phyloP scores from a whole-genome alignment of 2,113 vertebrate genomes.

The Spermophilus dauricus region DNA sequence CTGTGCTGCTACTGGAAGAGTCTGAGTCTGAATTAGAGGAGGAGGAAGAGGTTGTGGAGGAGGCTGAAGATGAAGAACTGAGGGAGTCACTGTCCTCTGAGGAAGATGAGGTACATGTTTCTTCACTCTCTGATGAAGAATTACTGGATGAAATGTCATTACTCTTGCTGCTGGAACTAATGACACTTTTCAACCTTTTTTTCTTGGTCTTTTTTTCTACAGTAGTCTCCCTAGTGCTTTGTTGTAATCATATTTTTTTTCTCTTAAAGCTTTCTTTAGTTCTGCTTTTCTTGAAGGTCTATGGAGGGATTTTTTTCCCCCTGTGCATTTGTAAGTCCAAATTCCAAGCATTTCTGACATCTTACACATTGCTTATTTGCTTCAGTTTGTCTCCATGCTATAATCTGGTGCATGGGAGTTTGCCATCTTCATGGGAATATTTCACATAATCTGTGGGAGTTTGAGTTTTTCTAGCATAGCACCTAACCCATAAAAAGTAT shows the following conservation, averaged over 20 bases:
- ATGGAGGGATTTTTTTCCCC: conserved; percentile 97
- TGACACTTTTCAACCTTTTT: conserved; percentile 94
- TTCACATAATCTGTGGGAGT: too few relatives aligned
- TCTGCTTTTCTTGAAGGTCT: conserved; percentile 96
- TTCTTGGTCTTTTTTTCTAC: conserved; percentile 94
- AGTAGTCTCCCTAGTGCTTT: conserved; percentile 90
- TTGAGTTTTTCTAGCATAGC: too few relatives aligned
- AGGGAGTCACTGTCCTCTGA: too few relatives aligned
- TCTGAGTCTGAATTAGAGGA: too few relatives aligned
- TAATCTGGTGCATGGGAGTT: too few relatives aligned
- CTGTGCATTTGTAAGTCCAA: conserved; percentile 98
- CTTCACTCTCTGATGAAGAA: conserved; percentile 95
- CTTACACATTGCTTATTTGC: conserved; percentile 98
- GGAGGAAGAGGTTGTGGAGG: too few relatives aligned
- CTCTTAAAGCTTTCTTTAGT: conserved; percentile 96
- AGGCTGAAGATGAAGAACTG: too few relatives aligned
- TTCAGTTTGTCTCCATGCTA: conserved; percentile 81
- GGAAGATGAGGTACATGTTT: conserved; percentile 88
- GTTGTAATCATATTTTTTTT: conserved; percentile 92
- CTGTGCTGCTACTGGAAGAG: too few relatives aligned
- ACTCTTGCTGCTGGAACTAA: conserved; percentile 92
- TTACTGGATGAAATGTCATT: conserved; percentile 93
- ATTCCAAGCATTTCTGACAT: conserved; percentile 98
- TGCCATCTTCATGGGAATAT: too few relatives aligned
- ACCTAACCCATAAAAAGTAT: too few relatives aligned